These are phyloP conservation scores for Coracopsis vasa DNA, from an alignment of 2,113 vertebrate genomes.

Conservation along the genomic window DNA sequence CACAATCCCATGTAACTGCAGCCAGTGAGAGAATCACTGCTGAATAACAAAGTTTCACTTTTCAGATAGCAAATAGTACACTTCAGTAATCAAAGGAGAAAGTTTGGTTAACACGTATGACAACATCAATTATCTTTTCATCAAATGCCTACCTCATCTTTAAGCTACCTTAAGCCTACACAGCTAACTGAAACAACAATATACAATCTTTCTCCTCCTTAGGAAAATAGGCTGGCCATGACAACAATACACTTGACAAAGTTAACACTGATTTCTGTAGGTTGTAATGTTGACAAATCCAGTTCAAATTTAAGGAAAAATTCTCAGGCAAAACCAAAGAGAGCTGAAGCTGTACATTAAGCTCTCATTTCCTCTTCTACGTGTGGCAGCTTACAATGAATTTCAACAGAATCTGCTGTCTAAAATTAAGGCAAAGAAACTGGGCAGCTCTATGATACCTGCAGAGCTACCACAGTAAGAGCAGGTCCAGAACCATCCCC, in stretches of 20 bases:
- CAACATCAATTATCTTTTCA: background rate
- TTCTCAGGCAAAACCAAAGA: background rate
- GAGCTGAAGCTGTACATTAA: background rate
- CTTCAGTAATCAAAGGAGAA: background rate
- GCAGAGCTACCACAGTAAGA: background rate
- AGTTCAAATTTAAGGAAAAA: background rate
- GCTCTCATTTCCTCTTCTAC: background rate
- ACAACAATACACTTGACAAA: background rate
- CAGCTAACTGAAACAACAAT: background rate
- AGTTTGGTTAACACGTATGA: background rate
- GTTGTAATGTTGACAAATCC: background rate
- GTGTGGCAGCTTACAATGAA: background rate
- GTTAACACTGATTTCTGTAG: background rate
- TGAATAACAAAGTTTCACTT: background rate
- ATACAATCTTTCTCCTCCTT: background rate
- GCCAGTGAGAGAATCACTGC: background rate
- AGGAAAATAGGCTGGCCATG: background rate
- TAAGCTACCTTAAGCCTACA: background rate
- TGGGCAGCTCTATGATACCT: background rate
- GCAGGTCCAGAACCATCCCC: background rate
- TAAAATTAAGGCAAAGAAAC: background rate
- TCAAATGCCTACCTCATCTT: background rate
- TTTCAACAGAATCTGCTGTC: background rate
- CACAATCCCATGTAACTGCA: background rate
- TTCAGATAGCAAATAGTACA: rapidly evolving